phyloP scores from a whole-genome alignment of 2,797 vertebrate genomes.

The Crossoptilon crossoptilon region DNA sequence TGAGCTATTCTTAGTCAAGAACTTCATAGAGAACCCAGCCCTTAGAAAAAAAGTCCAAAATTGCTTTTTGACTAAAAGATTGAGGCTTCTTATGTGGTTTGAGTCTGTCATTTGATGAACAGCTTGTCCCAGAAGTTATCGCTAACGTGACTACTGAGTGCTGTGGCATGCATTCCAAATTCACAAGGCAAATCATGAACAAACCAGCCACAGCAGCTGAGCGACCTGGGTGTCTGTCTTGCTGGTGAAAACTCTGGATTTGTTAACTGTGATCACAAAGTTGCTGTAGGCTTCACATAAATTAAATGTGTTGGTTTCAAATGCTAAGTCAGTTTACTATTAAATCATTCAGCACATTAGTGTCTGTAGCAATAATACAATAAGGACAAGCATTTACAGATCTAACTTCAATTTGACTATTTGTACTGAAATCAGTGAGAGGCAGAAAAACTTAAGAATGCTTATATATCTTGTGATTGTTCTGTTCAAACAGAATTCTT shows the following conservation, averaged over 20 bases:
- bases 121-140: neutral
- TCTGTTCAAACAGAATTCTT: neutral
- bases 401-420: neutral
- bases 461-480: neutral
- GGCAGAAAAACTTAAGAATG: neutral
- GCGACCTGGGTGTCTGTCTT: neutral
- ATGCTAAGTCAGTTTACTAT: neutral
- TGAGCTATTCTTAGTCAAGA: neutral
- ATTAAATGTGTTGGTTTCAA: neutral
- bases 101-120: neutral
- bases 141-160: neutral
- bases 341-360: neutral
- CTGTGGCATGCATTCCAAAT: neutral
- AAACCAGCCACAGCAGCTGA: neutral
- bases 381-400: neutral
- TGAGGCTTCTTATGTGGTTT: neutral
- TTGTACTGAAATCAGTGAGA: neutral
- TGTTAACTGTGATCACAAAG: neutral
- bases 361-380: neutral
- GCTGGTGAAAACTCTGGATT: neutral
- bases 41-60: neutral
- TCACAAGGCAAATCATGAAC: rapidly evolving
- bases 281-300: neutral
- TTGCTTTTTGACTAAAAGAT: neutral
- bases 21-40: neutral